Base-by-base conservation (phyloP, 2,888 invertebrate genomes). In the Quadroppia sp. region DNA sequence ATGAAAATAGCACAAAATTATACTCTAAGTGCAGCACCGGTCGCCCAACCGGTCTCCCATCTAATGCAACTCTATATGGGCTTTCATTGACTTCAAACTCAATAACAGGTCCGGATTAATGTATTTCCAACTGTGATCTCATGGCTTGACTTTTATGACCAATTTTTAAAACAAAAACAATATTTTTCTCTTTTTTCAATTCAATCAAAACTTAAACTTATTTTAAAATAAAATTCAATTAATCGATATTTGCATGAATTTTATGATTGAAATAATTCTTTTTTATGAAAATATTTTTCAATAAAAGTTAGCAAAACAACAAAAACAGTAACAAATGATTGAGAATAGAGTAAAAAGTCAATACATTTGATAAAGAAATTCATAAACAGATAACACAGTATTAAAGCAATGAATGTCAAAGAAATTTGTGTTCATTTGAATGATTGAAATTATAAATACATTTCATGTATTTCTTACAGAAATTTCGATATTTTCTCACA, bases 111-210 rank as follows among this genome's bases (percentile, higher is more conserved):
- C 20, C 32, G 64, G 36, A 36, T 64, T 36, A 64, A 32, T 64
- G 36, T 20, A 64, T 64, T n/a, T 64, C 64, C 64, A 64, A 64
- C 64, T 64, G 64, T 64, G 64, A 64, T 36, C 32, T 64, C 36
- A 64, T 64, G 25, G 64, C 36, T 64, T 64, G 64, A n/a, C 64
- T 64, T 64, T 64, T 64, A 64, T 64, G 64, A 36, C n/a, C 36
- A 36, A 64, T 36, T 64, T 36, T 64, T 36, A 36, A 20, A 11
- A 36, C 36, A 64, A 64, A 36, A 56, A 56, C 28, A 28, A 23
- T 9, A 56, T 25, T 56, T 56, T 36, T 36, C 36, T 36, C 36
- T 4, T 36, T 36, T 36, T 36, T 36, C 36, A 36, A 7, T 36
- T 36, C 11, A 36, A 7, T 36, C 6, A 36, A n/a, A n/a, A n/a